These are phyloP conservation scores for Dolichoris vasculosae DNA, from an alignment of 1,140 invertebrate species.

Conservation along the genomic window DNA sequence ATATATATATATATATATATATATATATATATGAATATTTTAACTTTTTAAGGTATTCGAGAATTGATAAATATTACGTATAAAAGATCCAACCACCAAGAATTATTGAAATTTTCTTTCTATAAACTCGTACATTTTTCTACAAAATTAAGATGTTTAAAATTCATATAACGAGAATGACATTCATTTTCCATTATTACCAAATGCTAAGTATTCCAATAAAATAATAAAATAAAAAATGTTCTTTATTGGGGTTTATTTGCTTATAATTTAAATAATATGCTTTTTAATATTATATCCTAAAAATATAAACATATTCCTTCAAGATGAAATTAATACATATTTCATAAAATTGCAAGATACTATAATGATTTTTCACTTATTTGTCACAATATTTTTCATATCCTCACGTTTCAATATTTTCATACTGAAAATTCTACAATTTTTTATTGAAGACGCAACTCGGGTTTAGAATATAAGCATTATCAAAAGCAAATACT, in stretches of 20 bases:
- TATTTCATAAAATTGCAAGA: background rate
- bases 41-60: background rate
- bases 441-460: background rate
- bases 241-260: background rate
- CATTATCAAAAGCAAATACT: background rate
- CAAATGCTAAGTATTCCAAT: too few relatives aligned
- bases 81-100: too few relatives aligned
- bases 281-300: background rate
- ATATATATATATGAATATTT: background rate
- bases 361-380: background rate
- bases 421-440: background rate
- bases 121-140: too few relatives aligned
- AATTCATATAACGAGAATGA: background rate
- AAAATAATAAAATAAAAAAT: background rate
- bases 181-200: too few relatives aligned
- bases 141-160: background rate
- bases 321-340: background rate
- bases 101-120: too few relatives aligned
- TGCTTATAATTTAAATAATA: background rate
- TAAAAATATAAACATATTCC: background rate
- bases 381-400: background rate
- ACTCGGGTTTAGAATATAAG: constrained; percentile 2
- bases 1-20: too few relatives aligned
- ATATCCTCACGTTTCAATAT: background rate
- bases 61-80: background rate